phyloP scores from a whole-genome alignment of 2,113 vertebrate species.

The Murina feae region DNA sequence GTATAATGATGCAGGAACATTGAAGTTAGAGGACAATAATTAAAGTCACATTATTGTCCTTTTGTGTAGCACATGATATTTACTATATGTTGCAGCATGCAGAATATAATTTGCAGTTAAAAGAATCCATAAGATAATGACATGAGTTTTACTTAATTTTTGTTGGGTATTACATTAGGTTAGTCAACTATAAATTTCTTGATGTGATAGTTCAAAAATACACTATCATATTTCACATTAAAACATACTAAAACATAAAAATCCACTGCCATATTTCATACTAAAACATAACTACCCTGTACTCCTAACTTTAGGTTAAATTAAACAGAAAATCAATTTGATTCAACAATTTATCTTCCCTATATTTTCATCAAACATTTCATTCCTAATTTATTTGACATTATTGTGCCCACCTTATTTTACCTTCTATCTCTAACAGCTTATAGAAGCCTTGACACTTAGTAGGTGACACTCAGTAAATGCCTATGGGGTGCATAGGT shows the following conservation, averaged over 20 bases:
- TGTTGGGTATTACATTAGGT: background rate
- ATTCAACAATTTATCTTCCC: background rate
- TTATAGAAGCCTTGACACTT: background rate
- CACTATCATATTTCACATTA: background rate
- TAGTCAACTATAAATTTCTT: background rate
- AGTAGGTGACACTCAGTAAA: background rate
- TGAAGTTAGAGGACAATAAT: background rate
- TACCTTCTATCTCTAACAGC: background rate
- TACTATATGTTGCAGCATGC: background rate
- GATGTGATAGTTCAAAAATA: background rate
- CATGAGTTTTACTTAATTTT: constrained; percentile 3
- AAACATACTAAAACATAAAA: background rate
- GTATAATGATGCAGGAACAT: background rate
- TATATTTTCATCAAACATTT: background rate
- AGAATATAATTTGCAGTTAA: background rate
- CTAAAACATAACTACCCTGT: background rate
- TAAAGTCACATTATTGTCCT: background rate
- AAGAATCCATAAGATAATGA: background rate
- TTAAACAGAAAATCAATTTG: background rate
- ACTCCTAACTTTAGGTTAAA: background rate
- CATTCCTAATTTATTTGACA: background rate
- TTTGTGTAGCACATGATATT: background rate
- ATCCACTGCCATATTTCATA: background rate
- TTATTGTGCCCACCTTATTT: background rate
- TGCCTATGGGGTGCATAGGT: background rate